These are phyloP conservation scores for Thereva unica DNA, from an alignment of 2,888 invertebrate species.

Conservation along the genomic window DNA sequence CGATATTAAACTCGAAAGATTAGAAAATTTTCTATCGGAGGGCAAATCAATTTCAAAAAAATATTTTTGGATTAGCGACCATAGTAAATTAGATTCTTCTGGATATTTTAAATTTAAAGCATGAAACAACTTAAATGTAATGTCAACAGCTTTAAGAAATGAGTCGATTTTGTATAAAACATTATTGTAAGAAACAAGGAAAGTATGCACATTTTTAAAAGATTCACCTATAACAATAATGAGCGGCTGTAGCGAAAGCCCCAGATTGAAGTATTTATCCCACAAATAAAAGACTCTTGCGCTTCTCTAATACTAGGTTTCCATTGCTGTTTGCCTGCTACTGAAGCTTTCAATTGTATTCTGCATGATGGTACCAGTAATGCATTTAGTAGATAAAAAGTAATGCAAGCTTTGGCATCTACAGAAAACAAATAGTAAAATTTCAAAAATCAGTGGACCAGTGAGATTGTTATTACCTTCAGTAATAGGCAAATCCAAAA, in stretches of 20 bases:
- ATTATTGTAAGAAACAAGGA: neutral
- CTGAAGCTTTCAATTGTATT: neutral
- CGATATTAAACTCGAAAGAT: neutral
- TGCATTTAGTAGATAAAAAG: neutral
- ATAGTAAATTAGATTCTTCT: neutral
- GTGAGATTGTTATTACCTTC: neutral
- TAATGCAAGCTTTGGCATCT: neutral
- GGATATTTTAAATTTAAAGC: neutral
- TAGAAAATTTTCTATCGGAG: neutral
- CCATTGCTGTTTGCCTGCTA: neutral
- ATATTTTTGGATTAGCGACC: neutral
- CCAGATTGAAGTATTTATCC: neutral
- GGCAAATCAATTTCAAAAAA: neutral
- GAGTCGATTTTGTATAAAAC: neutral
- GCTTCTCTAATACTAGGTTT: conserved; percentile 5
- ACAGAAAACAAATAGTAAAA: neutral
- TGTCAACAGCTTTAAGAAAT: neutral
- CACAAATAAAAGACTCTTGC: neutral
- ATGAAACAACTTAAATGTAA: neutral
- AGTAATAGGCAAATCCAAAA: neutral
- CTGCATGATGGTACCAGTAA: neutral
- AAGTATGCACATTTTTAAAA: neutral
- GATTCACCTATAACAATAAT: neutral
- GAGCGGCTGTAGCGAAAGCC: neutral
- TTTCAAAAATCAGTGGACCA: neutral